Percentiles rank a stretch among this genome's conserved stretches.
Evolutionary conservation across 2,888 invertebrate species (phyloP).

Genomic region (Papilio elwesi): DNA sequence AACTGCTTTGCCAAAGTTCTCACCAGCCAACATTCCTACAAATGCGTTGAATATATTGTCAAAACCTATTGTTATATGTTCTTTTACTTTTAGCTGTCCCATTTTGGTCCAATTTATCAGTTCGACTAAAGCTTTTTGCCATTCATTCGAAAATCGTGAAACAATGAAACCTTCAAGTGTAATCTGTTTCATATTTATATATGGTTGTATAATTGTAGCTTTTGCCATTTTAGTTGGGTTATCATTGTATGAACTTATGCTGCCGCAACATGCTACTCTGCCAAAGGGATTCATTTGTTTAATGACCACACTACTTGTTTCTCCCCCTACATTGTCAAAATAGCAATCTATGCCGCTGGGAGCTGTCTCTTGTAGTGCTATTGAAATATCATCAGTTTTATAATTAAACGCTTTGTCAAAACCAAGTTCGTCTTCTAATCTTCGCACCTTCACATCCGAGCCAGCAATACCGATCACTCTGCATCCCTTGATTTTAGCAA

Average conservation of each 20-base stretch:
- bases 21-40: conserved; percentile 80
- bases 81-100: conserved; percentile 85
- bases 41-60: conserved; percentile 86
- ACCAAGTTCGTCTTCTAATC: conserved; percentile 86
- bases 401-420: conserved; percentile 90
- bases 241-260: conserved; percentile 82
- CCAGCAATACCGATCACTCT: conserved; percentile 88
- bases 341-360: conserved; percentile 89
- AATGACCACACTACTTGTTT: conserved; percentile 84
- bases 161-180: conserved; percentile 83
- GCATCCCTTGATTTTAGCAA: conserved; percentile 88
- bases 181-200: conserved; percentile 79
- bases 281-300: conserved; percentile 85
- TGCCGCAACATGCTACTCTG: conserved; percentile 86
- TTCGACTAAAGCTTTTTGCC: conserved; percentile 80
- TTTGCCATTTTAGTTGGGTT: conserved; percentile 63
- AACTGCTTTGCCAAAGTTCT: conserved; percentile 81
- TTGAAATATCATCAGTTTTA: conserved; percentile 83
- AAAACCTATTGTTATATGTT: conserved; percentile 86
- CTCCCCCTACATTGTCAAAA: conserved; percentile 90
- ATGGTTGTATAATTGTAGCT: conserved; percentile 69
- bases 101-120: conserved; percentile 82
- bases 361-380: conserved; percentile 85
- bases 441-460: conserved; percentile 87
- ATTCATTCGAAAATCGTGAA: conserved; percentile 74